Conservation (phyloP, 2,797 vertebrate species). For the Acanthis flammea region DNA sequence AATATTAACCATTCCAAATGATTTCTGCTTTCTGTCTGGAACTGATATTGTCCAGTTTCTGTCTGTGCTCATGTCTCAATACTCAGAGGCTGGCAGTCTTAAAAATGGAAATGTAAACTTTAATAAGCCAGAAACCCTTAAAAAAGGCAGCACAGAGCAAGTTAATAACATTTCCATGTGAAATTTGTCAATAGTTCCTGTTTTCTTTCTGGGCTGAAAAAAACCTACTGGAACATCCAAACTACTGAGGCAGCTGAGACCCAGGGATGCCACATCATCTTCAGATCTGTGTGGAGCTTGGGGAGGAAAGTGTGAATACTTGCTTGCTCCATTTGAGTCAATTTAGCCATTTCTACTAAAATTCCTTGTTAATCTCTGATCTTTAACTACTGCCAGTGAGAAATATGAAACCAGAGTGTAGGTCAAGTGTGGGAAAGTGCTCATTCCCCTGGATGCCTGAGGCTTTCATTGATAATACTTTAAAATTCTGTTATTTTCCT, state of each 20-base stretch:
- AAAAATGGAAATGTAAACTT: neutral
- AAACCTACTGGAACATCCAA: neutral
- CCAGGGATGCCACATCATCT: accelerated
- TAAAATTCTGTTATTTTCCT: slow-evolving; percentile 6
- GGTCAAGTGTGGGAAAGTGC: neutral
- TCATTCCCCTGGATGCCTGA: neutral
- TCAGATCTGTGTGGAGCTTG: neutral
- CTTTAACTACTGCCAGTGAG: neutral
- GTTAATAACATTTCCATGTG: neutral
- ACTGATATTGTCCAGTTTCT: neutral
- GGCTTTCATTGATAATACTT: neutral
- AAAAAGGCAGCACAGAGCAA: neutral
- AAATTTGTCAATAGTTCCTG: neutral
- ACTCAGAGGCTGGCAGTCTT: neutral
- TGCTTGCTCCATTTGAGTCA: neutral
- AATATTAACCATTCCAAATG: neutral
- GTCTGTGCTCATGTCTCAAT: neutral
- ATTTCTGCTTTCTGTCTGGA: neutral
- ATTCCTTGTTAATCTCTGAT: neutral
- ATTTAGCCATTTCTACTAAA: neutral
- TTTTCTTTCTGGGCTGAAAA: neutral
- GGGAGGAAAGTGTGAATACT: neutral
- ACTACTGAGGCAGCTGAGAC: neutral
- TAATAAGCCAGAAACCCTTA: neutral
- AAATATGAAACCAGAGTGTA: neutral